A percentile compares a stretch with the other conserved stretches of the same genome.
phyloP scores from a whole-genome alignment of 2,113 vertebrate genomes.

The Melozone crissalis region DNA sequence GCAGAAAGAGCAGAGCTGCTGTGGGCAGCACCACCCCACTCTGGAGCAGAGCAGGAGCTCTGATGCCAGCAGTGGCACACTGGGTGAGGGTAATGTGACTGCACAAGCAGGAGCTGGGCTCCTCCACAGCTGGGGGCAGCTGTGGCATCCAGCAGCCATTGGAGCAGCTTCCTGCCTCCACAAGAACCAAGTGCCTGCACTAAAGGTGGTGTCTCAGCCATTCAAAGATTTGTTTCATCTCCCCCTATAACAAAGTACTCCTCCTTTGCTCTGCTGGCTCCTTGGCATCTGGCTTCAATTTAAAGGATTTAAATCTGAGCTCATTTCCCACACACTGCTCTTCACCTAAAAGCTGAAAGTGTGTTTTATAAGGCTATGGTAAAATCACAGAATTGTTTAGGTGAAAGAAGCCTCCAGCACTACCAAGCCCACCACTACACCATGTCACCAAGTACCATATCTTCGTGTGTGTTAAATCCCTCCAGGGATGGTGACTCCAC shows the following conservation, averaged over 20 bases:
- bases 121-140: neutral
- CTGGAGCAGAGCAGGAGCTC: neutral
- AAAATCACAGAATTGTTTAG: neutral
- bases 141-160: neutral
- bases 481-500: neutral
- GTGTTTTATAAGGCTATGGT: neutral
- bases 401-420: neutral
- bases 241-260: neutral
- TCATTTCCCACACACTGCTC: neutral
- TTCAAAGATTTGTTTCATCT: neutral
- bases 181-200: neutral
- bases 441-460: neutral
- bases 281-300: neutral
- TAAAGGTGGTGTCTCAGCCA: neutral
- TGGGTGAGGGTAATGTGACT: neutral
- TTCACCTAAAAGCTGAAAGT: neutral
- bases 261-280: neutral
- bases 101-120: neutral
- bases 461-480: neutral
- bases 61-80: neutral
- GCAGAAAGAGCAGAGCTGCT: neutral
- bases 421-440: neutral
- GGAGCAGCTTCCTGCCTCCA: neutral
- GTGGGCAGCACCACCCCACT: neutral
- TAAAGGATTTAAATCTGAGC: neutral